Conservation (phyloP, 1,140 invertebrate species). For the Rhagoletis pomonella region DNA sequence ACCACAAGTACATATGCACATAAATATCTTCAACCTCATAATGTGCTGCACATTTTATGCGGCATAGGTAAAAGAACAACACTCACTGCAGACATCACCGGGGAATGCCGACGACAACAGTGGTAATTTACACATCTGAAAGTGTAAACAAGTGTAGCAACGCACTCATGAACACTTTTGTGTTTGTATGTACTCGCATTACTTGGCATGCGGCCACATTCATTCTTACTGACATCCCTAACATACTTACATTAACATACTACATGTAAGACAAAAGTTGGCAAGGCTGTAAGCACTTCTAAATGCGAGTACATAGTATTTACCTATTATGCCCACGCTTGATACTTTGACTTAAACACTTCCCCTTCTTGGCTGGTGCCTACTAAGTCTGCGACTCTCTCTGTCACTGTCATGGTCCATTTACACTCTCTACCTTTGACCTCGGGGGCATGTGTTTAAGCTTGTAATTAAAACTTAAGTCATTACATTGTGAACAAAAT, state of each 20-base stretch:
- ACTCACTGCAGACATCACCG: background rate
- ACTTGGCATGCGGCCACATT: background rate
- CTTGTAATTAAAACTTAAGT: slow-evolving; percentile 29
- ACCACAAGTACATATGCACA: no score
- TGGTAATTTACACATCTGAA: slow-evolving; percentile 6
- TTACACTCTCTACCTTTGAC: slow-evolving; percentile 10
- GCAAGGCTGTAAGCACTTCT: no score
- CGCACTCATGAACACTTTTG: background rate
- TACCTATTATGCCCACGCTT: background rate
- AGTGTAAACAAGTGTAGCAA: background rate
- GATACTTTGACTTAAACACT: background rate
- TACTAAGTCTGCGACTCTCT: background rate
- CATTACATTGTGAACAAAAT: background rate
- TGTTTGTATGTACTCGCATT: background rate
- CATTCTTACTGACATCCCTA: no score
- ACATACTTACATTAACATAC: no score
- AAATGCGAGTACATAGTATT: background rate
- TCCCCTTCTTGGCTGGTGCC: background rate
- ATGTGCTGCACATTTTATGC: background rate
- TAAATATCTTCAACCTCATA: no score
- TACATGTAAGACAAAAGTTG: no score
- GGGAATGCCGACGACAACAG: background rate
- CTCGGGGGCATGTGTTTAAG: slow-evolving; percentile 23
- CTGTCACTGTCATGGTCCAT: slow-evolving; percentile 43
- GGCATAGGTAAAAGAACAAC: slow-evolving; percentile 9